phyloP scores from a whole-genome alignment of 2,113 vertebrate species.

The Cyanoliseus patagonus region DNA sequence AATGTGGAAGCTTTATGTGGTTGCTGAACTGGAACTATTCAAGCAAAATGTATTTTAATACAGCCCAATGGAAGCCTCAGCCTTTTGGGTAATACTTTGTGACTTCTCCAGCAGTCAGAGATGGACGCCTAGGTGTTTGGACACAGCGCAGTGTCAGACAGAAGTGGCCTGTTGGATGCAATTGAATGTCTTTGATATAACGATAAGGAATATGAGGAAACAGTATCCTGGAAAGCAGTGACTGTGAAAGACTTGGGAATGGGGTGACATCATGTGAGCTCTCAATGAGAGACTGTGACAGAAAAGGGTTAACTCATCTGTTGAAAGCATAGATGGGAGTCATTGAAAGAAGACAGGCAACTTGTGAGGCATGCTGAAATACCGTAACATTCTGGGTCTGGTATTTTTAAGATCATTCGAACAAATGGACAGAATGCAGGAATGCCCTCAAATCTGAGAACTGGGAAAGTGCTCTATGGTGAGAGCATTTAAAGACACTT shows the following conservation, averaged over 20 bases:
- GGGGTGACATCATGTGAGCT: not conserved
- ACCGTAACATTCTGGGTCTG: not conserved
- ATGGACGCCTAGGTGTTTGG: not conserved
- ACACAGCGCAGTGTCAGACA: not conserved
- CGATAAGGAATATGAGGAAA: not conserved
- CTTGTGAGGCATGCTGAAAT: not conserved
- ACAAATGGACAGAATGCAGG: not conserved
- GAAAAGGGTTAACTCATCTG: not conserved
- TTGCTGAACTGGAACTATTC: not conserved
- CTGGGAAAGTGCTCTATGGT: not conserved
- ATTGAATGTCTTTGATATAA: not conserved
- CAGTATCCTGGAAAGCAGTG: not conserved
- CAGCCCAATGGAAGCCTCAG: not conserved
- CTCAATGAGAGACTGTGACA: not conserved
- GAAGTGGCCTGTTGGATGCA: not conserved
- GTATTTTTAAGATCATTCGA: not conserved
- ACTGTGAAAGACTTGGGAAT: not conserved
- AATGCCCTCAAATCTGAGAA: not conserved
- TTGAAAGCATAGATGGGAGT: not conserved
- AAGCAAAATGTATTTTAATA: not conserved
- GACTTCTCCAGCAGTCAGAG: not conserved
- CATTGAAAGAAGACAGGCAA: not conserved
- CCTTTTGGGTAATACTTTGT: not conserved
- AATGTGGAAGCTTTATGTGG: not conserved
- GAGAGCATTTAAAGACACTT: not conserved